Conservation (phyloP, 2,113 vertebrate species). For the Carollia perspicillata region DNA sequence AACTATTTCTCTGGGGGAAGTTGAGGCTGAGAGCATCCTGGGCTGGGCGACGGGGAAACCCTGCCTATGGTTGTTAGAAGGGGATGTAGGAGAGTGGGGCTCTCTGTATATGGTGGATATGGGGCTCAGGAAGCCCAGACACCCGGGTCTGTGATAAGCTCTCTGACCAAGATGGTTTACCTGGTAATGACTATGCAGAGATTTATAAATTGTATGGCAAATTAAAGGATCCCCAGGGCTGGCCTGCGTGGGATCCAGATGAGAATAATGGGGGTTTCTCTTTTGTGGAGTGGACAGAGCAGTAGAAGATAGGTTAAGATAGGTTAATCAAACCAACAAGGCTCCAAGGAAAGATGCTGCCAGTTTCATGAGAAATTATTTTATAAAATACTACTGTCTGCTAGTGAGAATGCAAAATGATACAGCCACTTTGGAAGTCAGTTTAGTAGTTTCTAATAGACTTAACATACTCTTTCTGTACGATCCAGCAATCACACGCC, state of each 20-base stretch:
- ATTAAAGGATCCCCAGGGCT: rapidly evolving
- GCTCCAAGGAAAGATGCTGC: background rate
- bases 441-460: background rate
- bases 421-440: rapidly evolving
- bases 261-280: too few species aligned
- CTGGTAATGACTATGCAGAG: rapidly evolving
- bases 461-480: background rate
- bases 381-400: background rate
- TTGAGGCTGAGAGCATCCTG: background rate
- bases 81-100: rapidly evolving
- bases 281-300: rapidly evolving
- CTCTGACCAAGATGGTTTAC: rapidly evolving
- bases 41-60: rapidly evolving
- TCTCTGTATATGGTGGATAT: background rate
- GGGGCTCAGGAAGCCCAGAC: background rate
- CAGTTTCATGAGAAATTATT: background rate
- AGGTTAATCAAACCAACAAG: too few species aligned
- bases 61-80: rapidly evolving
- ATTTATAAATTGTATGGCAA: rapidly evolving
- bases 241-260: rapidly evolving
- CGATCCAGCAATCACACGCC: rapidly evolving
- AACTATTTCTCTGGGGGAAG: background rate
- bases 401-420: background rate
- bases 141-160: rapidly evolving
- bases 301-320: background rate